Evolutionary conservation across 2,797 vertebrate genomes (phyloP).

Genomic region (Aphelocoma californica): DNA sequence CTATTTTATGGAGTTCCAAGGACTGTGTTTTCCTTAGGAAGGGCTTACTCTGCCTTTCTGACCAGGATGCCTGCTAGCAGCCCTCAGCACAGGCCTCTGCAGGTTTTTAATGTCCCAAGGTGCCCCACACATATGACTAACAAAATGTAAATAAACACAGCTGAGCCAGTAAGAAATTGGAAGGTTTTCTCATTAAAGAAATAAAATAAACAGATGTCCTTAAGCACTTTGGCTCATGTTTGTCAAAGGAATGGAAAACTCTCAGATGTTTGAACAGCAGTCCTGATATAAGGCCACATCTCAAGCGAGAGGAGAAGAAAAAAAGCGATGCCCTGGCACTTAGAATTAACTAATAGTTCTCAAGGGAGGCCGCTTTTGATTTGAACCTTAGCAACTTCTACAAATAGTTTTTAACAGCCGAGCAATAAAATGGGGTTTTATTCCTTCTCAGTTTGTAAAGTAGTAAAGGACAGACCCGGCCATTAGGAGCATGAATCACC

Average conservation of each 20-base stretch:
- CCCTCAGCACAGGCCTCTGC: slow-evolving; percentile 59
- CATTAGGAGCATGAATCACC: slow-evolving; percentile 45
- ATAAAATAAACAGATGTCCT: slow-evolving; percentile 85
- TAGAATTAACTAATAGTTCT: slow-evolving; percentile 72
- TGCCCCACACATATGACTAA: slow-evolving; percentile 75
- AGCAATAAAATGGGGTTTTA: slow-evolving; percentile 71
- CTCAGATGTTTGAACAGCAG: slow-evolving; percentile 73
- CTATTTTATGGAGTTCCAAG: slow-evolving; percentile 79
- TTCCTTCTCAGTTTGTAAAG: slow-evolving; percentile 70
- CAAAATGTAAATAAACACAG: slow-evolving; percentile 84
- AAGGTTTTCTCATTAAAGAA: slow-evolving; percentile 86
- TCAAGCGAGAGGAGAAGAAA: slow-evolving; percentile 54
- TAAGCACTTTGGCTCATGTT: slow-evolving; percentile 83
- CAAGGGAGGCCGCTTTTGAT: slow-evolving; percentile 68
- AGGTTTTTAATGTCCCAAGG: slow-evolving; percentile 69
- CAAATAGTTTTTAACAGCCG: slow-evolving; percentile 74
- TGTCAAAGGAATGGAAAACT: slow-evolving; percentile 77
- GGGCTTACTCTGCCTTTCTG: slow-evolving; percentile 62
- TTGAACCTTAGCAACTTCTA: slow-evolving; percentile 76
- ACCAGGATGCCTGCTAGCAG: slow-evolving; percentile 53
- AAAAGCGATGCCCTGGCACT: slow-evolving; percentile 43
- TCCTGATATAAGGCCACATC: slow-evolving; percentile 68
- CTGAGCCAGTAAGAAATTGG: slow-evolving; percentile 77
- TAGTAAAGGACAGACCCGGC: slow-evolving; percentile 44
- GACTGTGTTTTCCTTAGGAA: slow-evolving; percentile 78